These are phyloP conservation scores for Myanophis thanlyinensis DNA, from an alignment of 2,113 vertebrate genomes.

Conservation along the genomic window DNA sequence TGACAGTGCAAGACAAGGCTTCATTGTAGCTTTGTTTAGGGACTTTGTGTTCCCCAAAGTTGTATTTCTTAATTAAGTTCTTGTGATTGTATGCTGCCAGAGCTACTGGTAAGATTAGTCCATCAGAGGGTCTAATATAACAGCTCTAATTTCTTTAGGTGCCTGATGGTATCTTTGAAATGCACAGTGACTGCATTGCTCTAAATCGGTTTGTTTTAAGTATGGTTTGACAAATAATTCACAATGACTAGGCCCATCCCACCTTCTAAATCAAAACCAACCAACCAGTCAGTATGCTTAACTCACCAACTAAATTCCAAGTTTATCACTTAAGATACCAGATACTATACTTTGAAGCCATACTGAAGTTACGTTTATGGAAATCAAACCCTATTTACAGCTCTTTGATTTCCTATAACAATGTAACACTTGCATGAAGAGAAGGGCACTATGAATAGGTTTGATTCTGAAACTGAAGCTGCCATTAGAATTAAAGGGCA, in stretches of 20 bases:
- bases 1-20: background rate
- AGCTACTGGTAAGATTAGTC: background rate
- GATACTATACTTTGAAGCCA: background rate
- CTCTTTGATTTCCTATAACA: background rate
- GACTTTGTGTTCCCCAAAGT: background rate
- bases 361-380: background rate
- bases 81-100: background rate
- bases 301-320: background rate
- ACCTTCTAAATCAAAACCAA: background rate
- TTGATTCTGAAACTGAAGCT: slow-evolving; percentile 5
- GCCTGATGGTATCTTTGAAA: background rate
- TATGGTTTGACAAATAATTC: background rate
- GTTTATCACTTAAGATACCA: background rate
- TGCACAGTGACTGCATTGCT: background rate
- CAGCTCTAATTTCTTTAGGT: background rate
- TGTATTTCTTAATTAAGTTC: background rate
- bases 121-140: background rate
- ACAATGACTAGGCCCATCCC: background rate
- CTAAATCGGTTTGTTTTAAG: background rate
- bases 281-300: background rate
- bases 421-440: background rate
- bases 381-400: background rate
- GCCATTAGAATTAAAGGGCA: slow-evolving; percentile 24
- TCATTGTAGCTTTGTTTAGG: background rate
- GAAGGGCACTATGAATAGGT: background rate